These are phyloP conservation scores for Phaethornis superciliosus DNA, from an alignment of 2,113 vertebrate species.

Conservation along the genomic window DNA sequence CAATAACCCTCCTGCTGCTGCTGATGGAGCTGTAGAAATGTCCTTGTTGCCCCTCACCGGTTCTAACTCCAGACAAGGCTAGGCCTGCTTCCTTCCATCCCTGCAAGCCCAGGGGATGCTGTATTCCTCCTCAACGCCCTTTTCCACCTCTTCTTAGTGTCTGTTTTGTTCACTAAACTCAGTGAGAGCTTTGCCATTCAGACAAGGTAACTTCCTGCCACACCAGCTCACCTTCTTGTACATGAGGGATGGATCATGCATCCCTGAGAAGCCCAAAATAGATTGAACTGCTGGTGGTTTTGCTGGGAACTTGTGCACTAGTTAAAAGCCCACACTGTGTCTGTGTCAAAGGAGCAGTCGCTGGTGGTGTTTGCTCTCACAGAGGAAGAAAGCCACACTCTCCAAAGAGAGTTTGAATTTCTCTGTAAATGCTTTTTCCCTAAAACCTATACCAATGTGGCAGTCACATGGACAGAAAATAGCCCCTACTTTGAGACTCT, in stretches of 20 bases:
- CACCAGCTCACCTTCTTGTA: neutral
- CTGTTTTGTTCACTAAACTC: neutral
- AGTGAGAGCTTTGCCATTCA: neutral
- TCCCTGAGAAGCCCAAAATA: neutral
- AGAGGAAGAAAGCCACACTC: neutral
- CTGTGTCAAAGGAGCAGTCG: neutral
- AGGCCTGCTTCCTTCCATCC: neutral
- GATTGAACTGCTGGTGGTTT: neutral
- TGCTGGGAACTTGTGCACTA: neutral
- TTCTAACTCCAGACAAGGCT: neutral
- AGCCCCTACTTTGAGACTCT: neutral
- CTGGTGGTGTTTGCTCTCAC: neutral
- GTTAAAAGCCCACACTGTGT: neutral
- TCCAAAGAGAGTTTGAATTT: neutral
- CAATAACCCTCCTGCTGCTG: neutral
- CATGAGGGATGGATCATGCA: accelerated
- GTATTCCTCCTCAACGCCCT: neutral
- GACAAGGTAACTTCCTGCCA: neutral
- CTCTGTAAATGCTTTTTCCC: neutral
- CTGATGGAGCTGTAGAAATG: neutral
- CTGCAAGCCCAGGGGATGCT: neutral
- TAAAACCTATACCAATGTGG: neutral
- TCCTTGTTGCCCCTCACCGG: neutral
- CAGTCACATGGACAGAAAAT: neutral
- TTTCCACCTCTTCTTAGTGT: neutral